phyloP scores from a whole-genome alignment of 1,140 invertebrate genomes.

The Leptinotarsa lineolata region DNA sequence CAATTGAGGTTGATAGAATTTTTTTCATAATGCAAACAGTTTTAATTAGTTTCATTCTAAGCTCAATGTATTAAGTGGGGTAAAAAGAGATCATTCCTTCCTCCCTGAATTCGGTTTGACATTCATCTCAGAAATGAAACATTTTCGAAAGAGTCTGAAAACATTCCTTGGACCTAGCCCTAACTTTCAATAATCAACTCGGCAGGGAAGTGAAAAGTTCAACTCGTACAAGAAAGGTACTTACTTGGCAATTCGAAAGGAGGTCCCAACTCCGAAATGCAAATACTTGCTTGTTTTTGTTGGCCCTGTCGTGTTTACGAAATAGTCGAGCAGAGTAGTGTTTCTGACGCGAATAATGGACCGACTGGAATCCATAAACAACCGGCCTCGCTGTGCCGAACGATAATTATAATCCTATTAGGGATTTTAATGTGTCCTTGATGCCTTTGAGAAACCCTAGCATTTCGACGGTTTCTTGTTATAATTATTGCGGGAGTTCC shows the following conservation, averaged over 20 bases:
- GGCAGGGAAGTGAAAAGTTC: background rate
- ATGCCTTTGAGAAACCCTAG: conserved; percentile 2
- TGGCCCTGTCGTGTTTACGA: background rate
- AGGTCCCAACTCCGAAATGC: background rate
- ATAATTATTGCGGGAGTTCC: too few species aligned
- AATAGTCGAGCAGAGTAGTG: background rate
- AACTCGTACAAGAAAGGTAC: background rate
- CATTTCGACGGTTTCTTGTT: background rate
- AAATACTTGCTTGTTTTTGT: conserved; percentile 6
- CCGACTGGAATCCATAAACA: conserved; percentile 5
- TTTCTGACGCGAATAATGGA: conserved; percentile 1
- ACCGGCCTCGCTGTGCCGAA: background rate
- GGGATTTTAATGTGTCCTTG: background rate
- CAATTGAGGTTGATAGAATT: too few species aligned
- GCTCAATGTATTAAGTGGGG: too few species aligned
- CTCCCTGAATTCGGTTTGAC: too few species aligned
- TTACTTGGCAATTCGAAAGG: background rate
- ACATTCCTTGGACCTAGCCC: background rate
- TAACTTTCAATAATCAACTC: background rate
- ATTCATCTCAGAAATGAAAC: too few species aligned
- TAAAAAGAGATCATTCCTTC: too few species aligned
- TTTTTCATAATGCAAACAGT: too few species aligned
- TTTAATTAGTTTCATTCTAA: too few species aligned
- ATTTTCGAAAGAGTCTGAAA: too few species aligned
- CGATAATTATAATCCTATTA: conserved; percentile 6